A percentile compares a stretch with the other conserved stretches of the same genome.
Evolutionary conservation across 2,113 vertebrate species (phyloP).

Genomic region (Sander lucioperca): DNA sequence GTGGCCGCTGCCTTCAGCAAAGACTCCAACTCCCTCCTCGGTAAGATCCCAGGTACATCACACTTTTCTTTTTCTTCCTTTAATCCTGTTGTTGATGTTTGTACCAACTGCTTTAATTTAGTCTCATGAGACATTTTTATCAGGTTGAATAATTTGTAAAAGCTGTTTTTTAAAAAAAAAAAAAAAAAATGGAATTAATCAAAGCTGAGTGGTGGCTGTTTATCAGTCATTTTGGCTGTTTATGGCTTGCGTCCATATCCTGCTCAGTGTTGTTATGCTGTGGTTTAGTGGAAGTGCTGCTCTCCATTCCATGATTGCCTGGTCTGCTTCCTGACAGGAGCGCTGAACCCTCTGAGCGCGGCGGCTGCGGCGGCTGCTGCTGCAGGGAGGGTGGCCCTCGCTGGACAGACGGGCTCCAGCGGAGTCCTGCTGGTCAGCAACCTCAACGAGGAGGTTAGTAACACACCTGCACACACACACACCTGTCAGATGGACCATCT

Average conservation of each 20-base stretch:
- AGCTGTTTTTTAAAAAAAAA: too few relatives aligned
- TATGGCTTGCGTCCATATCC: too few relatives aligned
- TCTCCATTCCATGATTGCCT: slow-evolving; percentile 64
- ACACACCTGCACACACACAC: slow-evolving; percentile 8
- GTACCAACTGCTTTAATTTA: neutral
- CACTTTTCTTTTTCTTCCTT: slow-evolving; percentile 53
- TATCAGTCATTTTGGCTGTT: neutral
- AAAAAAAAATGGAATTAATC: neutral
- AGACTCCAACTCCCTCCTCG: slow-evolving; percentile 95
- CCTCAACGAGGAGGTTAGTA: slow-evolving; percentile 98
- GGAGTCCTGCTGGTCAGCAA: slow-evolving; percentile 98
- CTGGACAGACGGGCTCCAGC: slow-evolving; percentile 90
- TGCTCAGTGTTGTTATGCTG: neutral
- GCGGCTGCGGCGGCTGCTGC: slow-evolving; percentile 94
- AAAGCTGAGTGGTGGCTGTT: neutral
- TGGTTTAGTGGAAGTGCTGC: neutral
- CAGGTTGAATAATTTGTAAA: neutral
- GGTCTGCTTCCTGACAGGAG: slow-evolving; percentile 87
- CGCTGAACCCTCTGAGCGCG: slow-evolving; percentile 94
- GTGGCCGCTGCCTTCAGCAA: slow-evolving; percentile 94
- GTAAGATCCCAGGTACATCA: slow-evolving; percentile 89
- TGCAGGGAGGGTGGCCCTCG: slow-evolving; percentile 94
- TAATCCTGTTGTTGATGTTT: neutral
- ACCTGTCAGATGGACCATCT: slow-evolving; percentile 26
- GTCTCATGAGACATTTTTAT: neutral